phyloP scores from a whole-genome alignment of 2,797 vertebrate species.

The Salarias fasciatus region DNA sequence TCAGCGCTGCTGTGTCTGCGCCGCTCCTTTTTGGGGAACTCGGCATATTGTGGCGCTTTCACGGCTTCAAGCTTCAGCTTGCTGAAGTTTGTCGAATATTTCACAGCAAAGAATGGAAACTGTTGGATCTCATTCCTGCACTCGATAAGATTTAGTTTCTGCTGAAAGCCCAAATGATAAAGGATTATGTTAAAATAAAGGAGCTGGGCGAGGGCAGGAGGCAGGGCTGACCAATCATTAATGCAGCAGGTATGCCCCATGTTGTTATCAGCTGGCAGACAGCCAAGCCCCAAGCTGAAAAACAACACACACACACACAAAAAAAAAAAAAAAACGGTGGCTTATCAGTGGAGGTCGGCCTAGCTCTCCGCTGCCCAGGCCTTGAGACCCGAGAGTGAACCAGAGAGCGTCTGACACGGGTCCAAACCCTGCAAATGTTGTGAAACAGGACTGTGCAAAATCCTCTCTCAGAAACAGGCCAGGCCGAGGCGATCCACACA shows the following conservation, averaged over 20 bases:
- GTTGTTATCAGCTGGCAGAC: slow-evolving; percentile 80
- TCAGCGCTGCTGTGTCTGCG: neutral
- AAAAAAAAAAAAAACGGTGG: slow-evolving; percentile 34
- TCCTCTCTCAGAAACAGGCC: no score
- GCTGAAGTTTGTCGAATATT: neutral
- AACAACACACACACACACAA: slow-evolving; percentile 37
- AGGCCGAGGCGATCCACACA: no score
- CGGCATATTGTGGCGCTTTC: no score
- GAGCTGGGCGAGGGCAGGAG: slow-evolving; percentile 52
- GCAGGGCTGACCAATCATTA: slow-evolving; percentile 85
- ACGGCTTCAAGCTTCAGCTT: no score
- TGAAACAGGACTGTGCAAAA: slow-evolving; percentile 28
- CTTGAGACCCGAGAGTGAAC: slow-evolving; percentile 56
- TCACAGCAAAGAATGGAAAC: neutral
- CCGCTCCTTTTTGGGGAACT: no score
- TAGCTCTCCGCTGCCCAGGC: slow-evolving; percentile 51
- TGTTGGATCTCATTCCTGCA: slow-evolving; percentile 12
- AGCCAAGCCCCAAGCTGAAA: slow-evolving; percentile 68
- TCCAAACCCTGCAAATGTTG: slow-evolving; percentile 31
- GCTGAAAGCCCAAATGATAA: slow-evolving; percentile 37
- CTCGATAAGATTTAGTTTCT: slow-evolving; percentile 47
- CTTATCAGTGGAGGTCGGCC: slow-evolving; percentile 76
- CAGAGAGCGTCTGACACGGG: slow-evolving; percentile 28
- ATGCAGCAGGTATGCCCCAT: slow-evolving; percentile 82
- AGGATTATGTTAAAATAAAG: slow-evolving; percentile 63